Evolutionary conservation across 2,888 invertebrate genomes (phyloP), one percentile per base, ranked within the genome.

Genomic region (Dynastes grantii): DNA sequence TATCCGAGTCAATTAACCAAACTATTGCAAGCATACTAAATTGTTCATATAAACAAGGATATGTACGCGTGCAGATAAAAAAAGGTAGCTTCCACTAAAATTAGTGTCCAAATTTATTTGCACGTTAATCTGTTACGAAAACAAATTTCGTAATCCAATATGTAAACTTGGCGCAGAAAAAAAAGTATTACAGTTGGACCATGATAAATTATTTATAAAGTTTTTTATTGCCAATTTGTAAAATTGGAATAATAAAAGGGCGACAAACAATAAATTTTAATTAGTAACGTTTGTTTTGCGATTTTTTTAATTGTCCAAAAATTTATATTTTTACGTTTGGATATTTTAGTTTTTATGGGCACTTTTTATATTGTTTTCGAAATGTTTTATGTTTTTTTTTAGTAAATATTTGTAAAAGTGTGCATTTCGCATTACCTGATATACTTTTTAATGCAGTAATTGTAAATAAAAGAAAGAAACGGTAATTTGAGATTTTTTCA

Each of bases 191-290:
- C 6, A 61, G 9, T 61, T 8, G 1, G 13, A 45, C 1, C 16
- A 73, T 63, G 11, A 73, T 73, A 73, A 37, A 73, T 58, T 73
- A 58, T 73, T 73, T 61, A 73, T 58, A 40, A 61, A 73, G 22
- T 71, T 71, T 68, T 71, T 71, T 71, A 71, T 32, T 32, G 71
- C 55, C 71, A 71, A 71, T 73, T 73, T 73, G 61, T 73, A 40
- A 55, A 73, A 61, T 73, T 32, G 8, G 22, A 68, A 68, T 68
- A 68, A 68, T 51, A 68, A 49, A 49, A 68, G 27, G 2, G 49
- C 49, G 27, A 22, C 68, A 45, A 73, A 13, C 61, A 2, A 73
- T 73, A 73, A 61, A 73, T 73, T 71, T 55, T 73, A 73, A 58
- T 73, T 73, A 58, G 58, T 37, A 37, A 73, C 11, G 58, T 73